A percentile compares a stretch with the other conserved stretches of the same genome.
Conservation (phyloP, 92 coral and sea anemone genomes). For the Pocillopora meandrina region DNA sequence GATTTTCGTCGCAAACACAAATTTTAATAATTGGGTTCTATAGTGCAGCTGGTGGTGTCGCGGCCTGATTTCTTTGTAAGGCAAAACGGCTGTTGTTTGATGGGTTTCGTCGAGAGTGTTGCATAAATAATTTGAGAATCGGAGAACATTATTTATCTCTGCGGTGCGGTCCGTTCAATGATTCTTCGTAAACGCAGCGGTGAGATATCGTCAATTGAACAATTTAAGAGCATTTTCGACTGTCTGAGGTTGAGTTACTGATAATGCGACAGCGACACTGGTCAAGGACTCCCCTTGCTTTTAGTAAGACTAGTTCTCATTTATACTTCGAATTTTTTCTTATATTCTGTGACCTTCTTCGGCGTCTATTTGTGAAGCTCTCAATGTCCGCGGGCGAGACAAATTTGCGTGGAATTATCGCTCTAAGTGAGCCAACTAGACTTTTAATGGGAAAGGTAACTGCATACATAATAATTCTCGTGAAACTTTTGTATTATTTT, state of each 20-base stretch:
- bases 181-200: not conserved
- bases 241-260: too few relatives aligned
- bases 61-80: not conserved
- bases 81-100: conserved; percentile 6
- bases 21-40: not conserved
- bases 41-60: conserved; percentile 12
- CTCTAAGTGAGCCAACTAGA: conserved; percentile 2
- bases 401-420: not conserved
- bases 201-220: too few relatives aligned
- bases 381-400: too few relatives aligned
- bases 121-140: not conserved
- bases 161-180: not conserved
- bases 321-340: too few relatives aligned
- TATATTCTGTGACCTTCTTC: too few relatives aligned
- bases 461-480: not conserved
- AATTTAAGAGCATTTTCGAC: too few relatives aligned
- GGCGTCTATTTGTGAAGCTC: too few relatives aligned
- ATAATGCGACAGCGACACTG: too few relatives aligned
- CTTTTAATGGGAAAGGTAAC: not conserved
- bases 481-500: not conserved
- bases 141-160: not conserved
- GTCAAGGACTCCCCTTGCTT: too few relatives aligned
- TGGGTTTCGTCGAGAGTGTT: conserved; percentile 9
- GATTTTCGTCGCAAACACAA: not conserved
- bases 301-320: too few relatives aligned